A percentile compares a stretch with the other conserved stretches of the same genome.
Evolutionary conservation across 2,113 vertebrate genomes (phyloP).

Genomic region (Otocyon megalotis): DNA sequence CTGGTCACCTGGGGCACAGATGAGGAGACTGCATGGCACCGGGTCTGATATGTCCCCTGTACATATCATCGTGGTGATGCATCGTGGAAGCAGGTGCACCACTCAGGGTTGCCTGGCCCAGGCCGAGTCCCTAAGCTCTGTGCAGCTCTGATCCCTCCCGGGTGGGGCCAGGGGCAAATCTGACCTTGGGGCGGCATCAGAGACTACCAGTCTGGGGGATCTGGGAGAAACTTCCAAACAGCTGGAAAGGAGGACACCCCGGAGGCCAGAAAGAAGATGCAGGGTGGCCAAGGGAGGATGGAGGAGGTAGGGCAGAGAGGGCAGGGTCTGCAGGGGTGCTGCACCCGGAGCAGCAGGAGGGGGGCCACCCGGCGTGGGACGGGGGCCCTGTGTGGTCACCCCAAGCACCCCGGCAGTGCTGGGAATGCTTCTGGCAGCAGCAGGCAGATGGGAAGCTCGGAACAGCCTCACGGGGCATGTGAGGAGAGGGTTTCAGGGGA

Average conservation of each 20-base stretch:
- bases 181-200: not conserved
- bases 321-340: not conserved
- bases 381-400: rapidly evolving
- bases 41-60: not conserved
- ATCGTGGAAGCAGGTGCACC: rapidly evolving
- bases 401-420: rapidly evolving
- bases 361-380: too few relatives aligned
- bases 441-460: not conserved
- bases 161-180: not conserved
- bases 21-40: rapidly evolving
- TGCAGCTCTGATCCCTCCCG: not conserved
- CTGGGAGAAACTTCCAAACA: not conserved
- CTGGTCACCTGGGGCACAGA: rapidly evolving
- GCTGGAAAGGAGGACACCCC: rapidly evolving
- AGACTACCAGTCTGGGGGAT: not conserved
- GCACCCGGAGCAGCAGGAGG: not conserved
- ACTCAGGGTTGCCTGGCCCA: not conserved
- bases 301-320: too few relatives aligned
- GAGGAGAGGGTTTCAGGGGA: rapidly evolving
- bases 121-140: not conserved
- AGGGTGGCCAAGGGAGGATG: not conserved
- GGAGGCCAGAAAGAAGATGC: not conserved
- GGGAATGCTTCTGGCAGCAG: not conserved
- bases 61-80: too few relatives aligned
- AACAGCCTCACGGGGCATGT: rapidly evolving